phyloP scores from a whole-genome alignment of 2,113 vertebrate genomes.

The Nesoenas mayeri region DNA sequence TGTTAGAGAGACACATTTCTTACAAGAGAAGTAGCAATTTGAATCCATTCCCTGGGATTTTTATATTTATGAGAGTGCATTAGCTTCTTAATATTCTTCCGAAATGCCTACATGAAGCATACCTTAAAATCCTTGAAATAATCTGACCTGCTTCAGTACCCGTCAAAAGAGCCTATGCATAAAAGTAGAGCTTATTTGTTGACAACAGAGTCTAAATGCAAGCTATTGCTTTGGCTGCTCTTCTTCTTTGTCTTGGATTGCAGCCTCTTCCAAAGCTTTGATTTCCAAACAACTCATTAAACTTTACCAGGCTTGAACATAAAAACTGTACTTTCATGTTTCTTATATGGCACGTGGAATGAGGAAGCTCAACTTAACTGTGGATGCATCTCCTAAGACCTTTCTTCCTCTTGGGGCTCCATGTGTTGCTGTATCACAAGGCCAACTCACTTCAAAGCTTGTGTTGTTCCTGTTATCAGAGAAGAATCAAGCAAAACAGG shows the following conservation, averaged over 20 bases:
- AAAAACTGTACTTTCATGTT: neutral
- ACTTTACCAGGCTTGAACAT: neutral
- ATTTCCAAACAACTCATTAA: neutral
- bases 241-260: neutral
- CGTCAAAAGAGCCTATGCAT: neutral
- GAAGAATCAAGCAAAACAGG: neutral
- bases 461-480: neutral
- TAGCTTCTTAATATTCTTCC: neutral
- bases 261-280: constrained; percentile 1
- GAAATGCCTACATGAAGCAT: neutral
- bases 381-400: neutral
- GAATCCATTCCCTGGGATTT: neutral
- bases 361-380: neutral
- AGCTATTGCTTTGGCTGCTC: neutral
- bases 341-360: neutral
- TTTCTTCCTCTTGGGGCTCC: constrained; percentile 7
- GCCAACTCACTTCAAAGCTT: neutral
- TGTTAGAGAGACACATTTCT: neutral
- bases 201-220: neutral
- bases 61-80: neutral
- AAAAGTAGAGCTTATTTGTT: neutral
- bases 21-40: neutral
- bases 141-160: neutral
- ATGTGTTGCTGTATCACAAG: neutral
- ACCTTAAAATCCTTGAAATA: neutral